A percentile compares a stretch with the other conserved stretches of the same genome.
These are phyloP conservation scores for Drosophila ananassae DNA, from an alignment of 1,140 invertebrate genomes.

Conservation along the genomic window DNA sequence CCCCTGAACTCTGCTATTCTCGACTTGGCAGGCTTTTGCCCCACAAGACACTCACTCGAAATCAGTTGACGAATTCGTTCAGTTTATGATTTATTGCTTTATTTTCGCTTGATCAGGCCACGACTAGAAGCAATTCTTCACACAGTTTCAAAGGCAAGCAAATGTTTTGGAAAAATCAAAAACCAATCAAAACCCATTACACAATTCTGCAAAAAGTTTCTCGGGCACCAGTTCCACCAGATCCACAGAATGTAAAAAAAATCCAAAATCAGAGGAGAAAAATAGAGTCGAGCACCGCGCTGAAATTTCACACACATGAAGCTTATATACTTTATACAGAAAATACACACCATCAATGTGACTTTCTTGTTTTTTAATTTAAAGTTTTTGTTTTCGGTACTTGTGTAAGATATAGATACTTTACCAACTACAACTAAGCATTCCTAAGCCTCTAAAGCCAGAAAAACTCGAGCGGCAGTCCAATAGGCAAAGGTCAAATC, in stretches of 20 bases:
- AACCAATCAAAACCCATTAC: slow-evolving; percentile 20
- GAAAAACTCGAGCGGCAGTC: slow-evolving; percentile 49
- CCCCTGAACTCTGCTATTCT: slow-evolving; percentile 78
- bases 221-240: slow-evolving; percentile 61
- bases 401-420: slow-evolving; percentile 58
- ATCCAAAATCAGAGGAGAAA: slow-evolving; percentile 42
- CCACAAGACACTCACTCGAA: slow-evolving; percentile 51
- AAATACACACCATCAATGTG: slow-evolving; percentile 28
- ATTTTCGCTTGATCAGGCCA: slow-evolving; percentile 53
- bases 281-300: slow-evolving; percentile 67
- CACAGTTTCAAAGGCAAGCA: slow-evolving; percentile 70
- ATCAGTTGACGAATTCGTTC: slow-evolving; percentile 68
- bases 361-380: slow-evolving; percentile 30
- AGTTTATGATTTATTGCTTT: slow-evolving; percentile 49
- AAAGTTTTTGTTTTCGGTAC: slow-evolving; percentile 21
- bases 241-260: slow-evolving; percentile 24
- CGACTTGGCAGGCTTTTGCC: slow-evolving; percentile 84
- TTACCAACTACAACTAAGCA: slow-evolving; percentile 61
- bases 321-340: slow-evolving; percentile 35
- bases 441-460: slow-evolving; percentile 53
- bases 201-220: slow-evolving; percentile 57
- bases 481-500: slow-evolving; percentile 48
- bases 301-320: slow-evolving; percentile 48
- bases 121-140: slow-evolving; percentile 41
- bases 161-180: slow-evolving; percentile 32